These are phyloP conservation scores for Leucoma salicis DNA, from an alignment of 2,888 invertebrate genomes.

Conservation along the genomic window DNA sequence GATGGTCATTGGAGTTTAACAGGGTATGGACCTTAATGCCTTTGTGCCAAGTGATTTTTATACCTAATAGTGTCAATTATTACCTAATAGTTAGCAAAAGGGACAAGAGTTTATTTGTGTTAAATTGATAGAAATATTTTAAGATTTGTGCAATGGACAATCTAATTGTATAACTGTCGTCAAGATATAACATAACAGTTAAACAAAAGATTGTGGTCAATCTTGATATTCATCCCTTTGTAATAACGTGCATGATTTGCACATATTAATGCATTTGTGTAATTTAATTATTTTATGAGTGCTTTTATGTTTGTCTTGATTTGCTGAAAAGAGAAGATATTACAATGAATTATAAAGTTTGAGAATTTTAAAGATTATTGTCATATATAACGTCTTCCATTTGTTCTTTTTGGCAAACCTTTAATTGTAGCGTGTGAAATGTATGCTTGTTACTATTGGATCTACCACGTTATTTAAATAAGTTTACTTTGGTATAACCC, in stretches of 20 bases:
- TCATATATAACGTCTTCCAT: slow-evolving; percentile 68
- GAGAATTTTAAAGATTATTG: slow-evolving; percentile 44
- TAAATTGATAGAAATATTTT: slow-evolving; percentile 64
- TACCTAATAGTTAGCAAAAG: slow-evolving; percentile 66
- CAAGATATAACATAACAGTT: slow-evolving; percentile 38
- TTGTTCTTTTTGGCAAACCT: slow-evolving; percentile 70
- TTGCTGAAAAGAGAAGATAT: slow-evolving; percentile 55
- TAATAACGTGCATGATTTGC: slow-evolving; percentile 45
- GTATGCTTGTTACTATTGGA: slow-evolving; percentile 39
- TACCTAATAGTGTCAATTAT: slow-evolving; percentile 79
- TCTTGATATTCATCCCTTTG: slow-evolving; percentile 51
- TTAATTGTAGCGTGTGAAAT: slow-evolving; percentile 72
- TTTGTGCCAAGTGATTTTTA: slow-evolving; percentile 81
- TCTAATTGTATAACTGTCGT: slow-evolving; percentile 41
- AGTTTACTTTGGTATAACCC: slow-evolving; percentile 23
- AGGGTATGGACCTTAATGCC: slow-evolving; percentile 81
- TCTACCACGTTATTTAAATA: slow-evolving; percentile 54
- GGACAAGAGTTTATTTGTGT: slow-evolving; percentile 70
- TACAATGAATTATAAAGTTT: slow-evolving; percentile 44
- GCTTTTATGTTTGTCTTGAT: slow-evolving; percentile 58
- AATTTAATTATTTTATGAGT: slow-evolving; percentile 70
- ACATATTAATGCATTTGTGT: slow-evolving; percentile 75
- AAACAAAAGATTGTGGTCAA: slow-evolving; percentile 59
- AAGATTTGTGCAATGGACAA: slow-evolving; percentile 74
- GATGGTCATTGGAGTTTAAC: slow-evolving; percentile 67